Base-by-base conservation (phyloP, 2,113 vertebrate species). In the Fulmarus glacialis region DNA sequence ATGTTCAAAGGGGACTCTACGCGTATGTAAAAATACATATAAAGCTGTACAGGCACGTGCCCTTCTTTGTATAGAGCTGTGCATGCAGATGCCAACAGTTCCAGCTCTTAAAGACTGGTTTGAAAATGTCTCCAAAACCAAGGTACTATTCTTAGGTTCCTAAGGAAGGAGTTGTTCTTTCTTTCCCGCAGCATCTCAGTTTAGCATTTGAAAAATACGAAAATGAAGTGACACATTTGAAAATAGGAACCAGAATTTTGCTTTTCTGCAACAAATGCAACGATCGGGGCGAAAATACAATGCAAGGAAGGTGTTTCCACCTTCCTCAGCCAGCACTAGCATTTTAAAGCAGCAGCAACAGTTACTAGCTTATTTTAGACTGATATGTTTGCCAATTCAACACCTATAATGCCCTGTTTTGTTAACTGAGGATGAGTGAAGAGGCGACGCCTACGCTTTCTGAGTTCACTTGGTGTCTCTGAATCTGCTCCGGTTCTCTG, bases 311-410 rank as follows among this genome's bases (percentile, higher is more conserved):
- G 64, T 82, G 36, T 83, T 94, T 93, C 20, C 72, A 62, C 38
- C 56, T 77, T 58, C 56, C 22, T 64, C 82, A 72, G 67, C 52
- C 80, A 85, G 29, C n/a, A 9, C 14, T 17, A 53, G 86, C 19
- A 10, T 77, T 94, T 80, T 11, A 45, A 63, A 90, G 77, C 60
- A 85, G 48, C 50, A 89, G 56, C 53, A 59, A 8, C 36, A 38
- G 47, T 68, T 42, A 14, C 14, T 47, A 72, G 81, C 52, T 79
- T 71, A 36, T 70, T 85, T 83, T 87, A 88, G 91, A 91, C 96
- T 97, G 97, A 26, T 97, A 95, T 96, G 94, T 97, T 98, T 97
- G 97, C 97, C 97, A 98, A 93, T 97, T 81, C 89, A 97, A 96
- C 95, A 95, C 96, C 72, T 90, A 11, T 73, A 5, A 27, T 18